Evolutionary conservation across 2,113 vertebrate species (phyloP).

Genomic region (Loxodonta africana): DNA sequence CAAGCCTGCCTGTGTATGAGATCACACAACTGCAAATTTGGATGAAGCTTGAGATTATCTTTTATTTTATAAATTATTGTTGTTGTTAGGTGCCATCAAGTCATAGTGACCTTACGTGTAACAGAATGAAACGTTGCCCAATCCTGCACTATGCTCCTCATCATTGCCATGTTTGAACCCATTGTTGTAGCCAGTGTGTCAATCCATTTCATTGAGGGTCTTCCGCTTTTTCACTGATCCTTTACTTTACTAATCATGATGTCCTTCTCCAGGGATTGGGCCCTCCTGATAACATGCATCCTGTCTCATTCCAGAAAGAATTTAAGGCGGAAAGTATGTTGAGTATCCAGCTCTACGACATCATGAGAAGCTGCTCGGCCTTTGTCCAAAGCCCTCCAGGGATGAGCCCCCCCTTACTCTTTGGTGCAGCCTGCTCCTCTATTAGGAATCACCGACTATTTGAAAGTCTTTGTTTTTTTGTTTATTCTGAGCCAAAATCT

Average conservation of each 20-base stretch:
- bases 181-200: no score
- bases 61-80: neutral
- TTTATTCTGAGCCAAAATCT: neutral
- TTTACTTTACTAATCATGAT: no score
- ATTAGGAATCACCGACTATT: neutral
- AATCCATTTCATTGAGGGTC: no score
- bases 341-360: rapidly evolving
- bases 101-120: neutral
- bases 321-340: rapidly evolving
- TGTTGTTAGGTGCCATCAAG: neutral
- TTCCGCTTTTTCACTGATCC: no score
- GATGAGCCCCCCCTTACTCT: rapidly evolving
- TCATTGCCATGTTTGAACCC: neutral
- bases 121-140: neutral
- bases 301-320: neutral
- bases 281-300: no score
- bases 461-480: neutral
- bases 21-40: rapidly evolving
- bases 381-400: neutral
- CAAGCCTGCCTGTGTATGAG: rapidly evolving
- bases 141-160: neutral
- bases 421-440: no score
- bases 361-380: neutral
- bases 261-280: no score
- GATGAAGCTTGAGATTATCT: neutral